Conservation (phyloP, 2,797 vertebrate genomes). For the Peromyscus nudipes region DNA sequence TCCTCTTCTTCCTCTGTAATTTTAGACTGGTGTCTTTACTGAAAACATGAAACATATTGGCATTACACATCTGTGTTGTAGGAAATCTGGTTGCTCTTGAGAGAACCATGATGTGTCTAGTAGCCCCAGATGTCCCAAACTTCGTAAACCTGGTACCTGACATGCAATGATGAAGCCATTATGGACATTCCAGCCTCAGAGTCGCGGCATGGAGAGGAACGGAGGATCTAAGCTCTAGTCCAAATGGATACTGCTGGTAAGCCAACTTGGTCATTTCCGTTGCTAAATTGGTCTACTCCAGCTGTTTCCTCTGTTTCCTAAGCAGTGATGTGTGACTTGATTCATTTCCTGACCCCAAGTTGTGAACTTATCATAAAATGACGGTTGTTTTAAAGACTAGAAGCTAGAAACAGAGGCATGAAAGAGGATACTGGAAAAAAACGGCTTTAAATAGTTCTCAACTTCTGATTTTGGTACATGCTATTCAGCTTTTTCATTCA, state of each 20-base stretch:
- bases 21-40: constrained; percentile 8
- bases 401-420: constrained; percentile 8
- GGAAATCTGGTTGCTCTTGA: neutral
- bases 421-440: neutral
- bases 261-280: neutral
- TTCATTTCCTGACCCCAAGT: neutral
- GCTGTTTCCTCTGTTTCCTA: neutral
- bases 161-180: neutral
- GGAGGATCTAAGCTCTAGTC: neutral
- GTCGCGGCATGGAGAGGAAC: neutral
- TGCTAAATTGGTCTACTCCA: neutral
- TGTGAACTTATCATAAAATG: neutral
- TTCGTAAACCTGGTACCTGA: neutral
- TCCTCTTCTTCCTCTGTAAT: neutral
- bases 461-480: neutral
- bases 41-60: neutral
- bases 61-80: neutral
- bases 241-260: neutral
- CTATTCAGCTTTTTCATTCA: neutral
- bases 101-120: neutral
- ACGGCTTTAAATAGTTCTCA: neutral
- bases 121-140: neutral
- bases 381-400: neutral
- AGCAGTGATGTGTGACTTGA: neutral
- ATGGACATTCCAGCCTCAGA: neutral